phyloP scores from a whole-genome alignment of 1,140 invertebrate genomes.

The Procambarus virginalis region DNA sequence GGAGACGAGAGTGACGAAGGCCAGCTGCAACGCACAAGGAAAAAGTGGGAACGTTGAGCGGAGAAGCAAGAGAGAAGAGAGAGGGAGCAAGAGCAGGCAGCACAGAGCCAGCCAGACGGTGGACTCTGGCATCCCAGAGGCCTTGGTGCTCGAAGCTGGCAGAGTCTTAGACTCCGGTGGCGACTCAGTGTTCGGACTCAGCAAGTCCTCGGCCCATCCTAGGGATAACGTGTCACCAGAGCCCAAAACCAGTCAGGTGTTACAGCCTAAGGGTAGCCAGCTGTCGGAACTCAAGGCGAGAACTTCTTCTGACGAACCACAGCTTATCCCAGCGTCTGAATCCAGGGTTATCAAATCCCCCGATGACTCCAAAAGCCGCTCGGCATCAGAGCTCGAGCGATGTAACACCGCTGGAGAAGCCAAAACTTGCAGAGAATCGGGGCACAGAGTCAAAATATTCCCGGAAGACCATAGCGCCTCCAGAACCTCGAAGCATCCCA shows the following conservation, averaged over 20 bases:
- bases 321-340: neutral
- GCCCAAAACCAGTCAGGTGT: neutral
- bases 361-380: neutral
- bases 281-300: neutral
- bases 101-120: slow-evolving; percentile 20
- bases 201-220: no score
- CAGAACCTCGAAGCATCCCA: no score
- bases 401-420: no score
- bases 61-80: neutral
- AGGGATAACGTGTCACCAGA: no score
- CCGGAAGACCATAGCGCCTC: no score
- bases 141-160: neutral
- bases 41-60: neutral
- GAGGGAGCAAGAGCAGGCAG: slow-evolving; percentile 6
- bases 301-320: neutral
- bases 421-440: no score
- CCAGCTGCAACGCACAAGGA: neutral
- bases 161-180: neutral
- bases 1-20: neutral
- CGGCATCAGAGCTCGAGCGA: neutral
- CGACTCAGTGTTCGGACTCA: no score
- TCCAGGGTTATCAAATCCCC: neutral
- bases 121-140: neutral
- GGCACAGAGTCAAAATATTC: no score
- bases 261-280: neutral